Evolutionary conservation across 2,113 vertebrate genomes (phyloP).

Genomic region (Suncus etruscus): DNA sequence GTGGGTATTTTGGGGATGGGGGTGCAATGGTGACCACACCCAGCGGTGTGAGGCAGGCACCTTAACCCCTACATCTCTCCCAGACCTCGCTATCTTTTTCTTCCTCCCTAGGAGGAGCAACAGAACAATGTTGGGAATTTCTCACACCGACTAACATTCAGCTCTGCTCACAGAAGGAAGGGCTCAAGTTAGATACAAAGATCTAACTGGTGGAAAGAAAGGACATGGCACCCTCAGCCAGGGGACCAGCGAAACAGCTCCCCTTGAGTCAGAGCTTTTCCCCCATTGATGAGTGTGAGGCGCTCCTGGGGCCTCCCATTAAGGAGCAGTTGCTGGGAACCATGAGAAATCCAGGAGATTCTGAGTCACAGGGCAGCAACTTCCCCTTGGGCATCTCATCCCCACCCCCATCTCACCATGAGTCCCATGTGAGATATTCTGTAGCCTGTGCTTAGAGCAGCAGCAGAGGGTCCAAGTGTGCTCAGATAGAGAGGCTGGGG

Average conservation of each 20-base stretch:
- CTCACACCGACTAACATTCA: not conserved
- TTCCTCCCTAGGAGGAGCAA: not conserved
- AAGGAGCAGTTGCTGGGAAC: conserved; percentile 73
- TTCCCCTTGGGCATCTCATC: conserved; percentile 66
- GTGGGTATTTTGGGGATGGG: not conserved
- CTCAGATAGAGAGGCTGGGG: not conserved
- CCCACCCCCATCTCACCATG: not conserved
- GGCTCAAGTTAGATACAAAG: conserved; percentile 52
- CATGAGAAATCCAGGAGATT: conserved; percentile 70
- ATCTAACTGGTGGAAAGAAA: conserved; percentile 29
- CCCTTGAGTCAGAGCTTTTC: not conserved
- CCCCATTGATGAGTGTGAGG: not conserved
- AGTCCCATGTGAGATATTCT: not conserved
- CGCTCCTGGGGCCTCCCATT: conserved; percentile 26
- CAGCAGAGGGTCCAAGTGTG: not conserved
- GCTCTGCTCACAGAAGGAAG: conserved; percentile 25
- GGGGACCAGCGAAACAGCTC: not conserved
- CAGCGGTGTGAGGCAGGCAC: too few relatives aligned
- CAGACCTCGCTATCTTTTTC: too few relatives aligned
- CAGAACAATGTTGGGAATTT: not conserved
- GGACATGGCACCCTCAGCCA: not conserved
- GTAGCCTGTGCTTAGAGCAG: not conserved
- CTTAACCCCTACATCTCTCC: too few relatives aligned
- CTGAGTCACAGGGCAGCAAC: conserved; percentile 79
- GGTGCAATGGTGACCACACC: too few relatives aligned